These are phyloP conservation scores for Iguana delicatissima DNA, from an alignment of 2,797 vertebrate genomes.

Conservation along the genomic window DNA sequence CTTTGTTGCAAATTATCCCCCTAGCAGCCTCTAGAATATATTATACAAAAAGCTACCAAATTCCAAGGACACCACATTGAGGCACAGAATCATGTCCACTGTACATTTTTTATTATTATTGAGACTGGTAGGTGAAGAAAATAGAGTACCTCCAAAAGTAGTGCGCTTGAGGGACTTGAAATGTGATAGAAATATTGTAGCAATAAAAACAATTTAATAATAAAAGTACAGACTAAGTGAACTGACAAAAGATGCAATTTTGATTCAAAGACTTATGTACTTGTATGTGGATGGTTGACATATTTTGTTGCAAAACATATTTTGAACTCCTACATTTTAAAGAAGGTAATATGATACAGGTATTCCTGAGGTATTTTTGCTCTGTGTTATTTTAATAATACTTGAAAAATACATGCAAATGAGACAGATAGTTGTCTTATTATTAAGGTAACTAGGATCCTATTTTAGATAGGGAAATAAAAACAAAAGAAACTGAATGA, in stretches of 20 bases:
- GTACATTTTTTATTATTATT: too few species aligned
- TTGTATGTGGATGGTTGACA: background rate
- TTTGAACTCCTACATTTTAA: background rate
- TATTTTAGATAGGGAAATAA: background rate
- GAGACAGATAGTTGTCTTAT: background rate
- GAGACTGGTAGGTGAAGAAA: background rate
- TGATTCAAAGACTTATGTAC: background rate
- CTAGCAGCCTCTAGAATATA: background rate
- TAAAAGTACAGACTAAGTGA: constrained; percentile 7
- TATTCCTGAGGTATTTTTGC: too few species aligned
- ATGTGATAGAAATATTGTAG: constrained; percentile 16
- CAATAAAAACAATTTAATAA: constrained; percentile 28
- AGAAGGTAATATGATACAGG: background rate
- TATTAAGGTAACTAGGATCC: background rate
- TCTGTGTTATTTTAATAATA: background rate
- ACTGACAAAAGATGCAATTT: background rate
- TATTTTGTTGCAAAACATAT: constrained; percentile 2
- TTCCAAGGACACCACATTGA: background rate
- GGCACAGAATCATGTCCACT: background rate
- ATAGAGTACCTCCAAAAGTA: background rate
- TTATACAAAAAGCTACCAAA: background rate
- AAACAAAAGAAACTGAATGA: background rate
- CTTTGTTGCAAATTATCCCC: background rate
- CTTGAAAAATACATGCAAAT: background rate
- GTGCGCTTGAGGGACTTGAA: constrained; percentile 2